Evolutionary conservation across 2,113 vertebrate species (phyloP).

Genomic region (Picathartes gymnocephalus): DNA sequence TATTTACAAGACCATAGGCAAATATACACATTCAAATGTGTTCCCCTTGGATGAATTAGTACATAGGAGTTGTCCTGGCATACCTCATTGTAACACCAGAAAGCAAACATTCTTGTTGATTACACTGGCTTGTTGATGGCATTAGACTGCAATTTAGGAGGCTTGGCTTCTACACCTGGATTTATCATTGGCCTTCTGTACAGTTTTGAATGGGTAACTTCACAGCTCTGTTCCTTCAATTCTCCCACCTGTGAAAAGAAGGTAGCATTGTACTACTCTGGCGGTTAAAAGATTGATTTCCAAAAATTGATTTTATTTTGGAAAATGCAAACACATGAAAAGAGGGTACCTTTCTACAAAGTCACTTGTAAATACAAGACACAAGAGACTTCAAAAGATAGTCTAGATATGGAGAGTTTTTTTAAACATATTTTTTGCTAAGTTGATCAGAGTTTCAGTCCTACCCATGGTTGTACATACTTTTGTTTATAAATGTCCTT

Average conservation of each 20-base stretch:
- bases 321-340: neutral
- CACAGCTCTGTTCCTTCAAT: neutral
- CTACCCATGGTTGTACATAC: neutral
- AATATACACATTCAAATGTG: neutral
- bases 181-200: neutral
- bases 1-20: neutral
- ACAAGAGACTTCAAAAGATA: neutral
- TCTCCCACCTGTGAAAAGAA: neutral
- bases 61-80: neutral
- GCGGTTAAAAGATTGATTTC: neutral
- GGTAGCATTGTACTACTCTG: neutral
- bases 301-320: neutral
- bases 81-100: neutral
- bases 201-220: neutral
- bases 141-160: neutral
- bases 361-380: neutral
- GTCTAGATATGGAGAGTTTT: neutral
- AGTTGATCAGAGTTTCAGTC: neutral
- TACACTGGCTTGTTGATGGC: neutral
- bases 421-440: neutral
- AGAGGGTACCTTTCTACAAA: neutral
- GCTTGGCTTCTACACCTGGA: neutral
- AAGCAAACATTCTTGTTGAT: neutral
- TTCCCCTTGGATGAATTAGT: neutral
- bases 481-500: neutral